Conservation (phyloP, 2,888 invertebrate genomes). For the Phytoseiulus persimilis region DNA sequence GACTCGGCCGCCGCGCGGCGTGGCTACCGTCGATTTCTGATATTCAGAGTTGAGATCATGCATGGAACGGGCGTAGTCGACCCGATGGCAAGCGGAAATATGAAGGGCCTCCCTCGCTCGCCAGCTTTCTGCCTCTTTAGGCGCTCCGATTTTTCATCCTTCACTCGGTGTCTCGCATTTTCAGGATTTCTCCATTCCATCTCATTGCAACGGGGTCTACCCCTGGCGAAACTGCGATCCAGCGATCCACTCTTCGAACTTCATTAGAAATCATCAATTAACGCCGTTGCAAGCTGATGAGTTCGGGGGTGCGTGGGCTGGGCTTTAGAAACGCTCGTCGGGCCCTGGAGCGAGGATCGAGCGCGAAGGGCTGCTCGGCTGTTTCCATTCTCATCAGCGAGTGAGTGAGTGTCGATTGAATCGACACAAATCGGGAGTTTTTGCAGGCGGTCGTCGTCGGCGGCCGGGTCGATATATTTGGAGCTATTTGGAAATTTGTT, state of each 20-base stretch:
- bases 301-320: neutral
- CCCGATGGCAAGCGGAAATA: no score
- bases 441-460: neutral
- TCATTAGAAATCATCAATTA: neutral
- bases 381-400: neutral
- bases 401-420: neutral
- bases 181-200: no score
- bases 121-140: no score
- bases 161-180: no score
- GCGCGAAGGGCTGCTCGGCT: neutral
- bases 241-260: neutral
- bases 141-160: no score
- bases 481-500: neutral
- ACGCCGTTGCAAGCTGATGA: neutral
- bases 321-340: neutral
- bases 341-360: neutral
- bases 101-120: no score
- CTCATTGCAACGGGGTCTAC: no score
- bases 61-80: no score
- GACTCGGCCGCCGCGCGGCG: no score
- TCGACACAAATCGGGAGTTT: neutral
- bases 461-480: neutral
- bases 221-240: neutral
- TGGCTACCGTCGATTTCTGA: no score
- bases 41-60: no score